Percentiles rank a stretch among this genome's conserved stretches.
These are phyloP conservation scores for Hemicordylus capensis DNA, from an alignment of 2,113 vertebrate species.

Conservation along the genomic window DNA sequence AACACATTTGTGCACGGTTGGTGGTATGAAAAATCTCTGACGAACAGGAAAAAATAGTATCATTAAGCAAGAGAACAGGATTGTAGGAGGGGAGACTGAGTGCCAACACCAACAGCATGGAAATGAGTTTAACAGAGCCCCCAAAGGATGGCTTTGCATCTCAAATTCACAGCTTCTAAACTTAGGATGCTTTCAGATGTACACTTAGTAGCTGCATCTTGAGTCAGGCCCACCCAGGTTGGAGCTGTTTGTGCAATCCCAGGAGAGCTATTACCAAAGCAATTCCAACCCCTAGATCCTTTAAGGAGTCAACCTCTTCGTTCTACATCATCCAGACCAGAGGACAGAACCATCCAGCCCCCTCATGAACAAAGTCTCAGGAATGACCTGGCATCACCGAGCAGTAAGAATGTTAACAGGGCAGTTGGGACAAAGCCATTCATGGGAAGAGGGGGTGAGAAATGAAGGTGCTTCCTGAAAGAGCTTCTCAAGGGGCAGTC, in stretches of 20 bases:
- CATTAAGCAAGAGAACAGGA: background rate
- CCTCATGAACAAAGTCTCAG: background rate
- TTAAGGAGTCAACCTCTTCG: background rate
- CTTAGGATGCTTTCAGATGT: background rate
- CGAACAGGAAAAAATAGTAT: background rate
- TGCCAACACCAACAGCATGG: constrained; percentile 14
- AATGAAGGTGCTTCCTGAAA: background rate
- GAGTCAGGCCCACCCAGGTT: background rate
- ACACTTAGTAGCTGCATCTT: background rate
- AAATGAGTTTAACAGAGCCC: constrained; percentile 2
- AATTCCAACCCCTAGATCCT: background rate
- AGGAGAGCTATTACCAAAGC: background rate
- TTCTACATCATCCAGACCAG: background rate
- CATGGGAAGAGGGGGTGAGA: background rate
- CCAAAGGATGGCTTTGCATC: background rate
- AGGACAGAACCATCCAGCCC: background rate
- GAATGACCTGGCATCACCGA: background rate
- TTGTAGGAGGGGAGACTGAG: background rate
- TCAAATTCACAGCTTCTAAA: constrained; percentile 1
- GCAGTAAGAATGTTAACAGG: too few relatives aligned
- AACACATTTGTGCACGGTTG: constrained; percentile 14
- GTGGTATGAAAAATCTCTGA: background rate
- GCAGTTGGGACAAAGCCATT: background rate
- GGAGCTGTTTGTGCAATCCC: background rate
- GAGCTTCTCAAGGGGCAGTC: background rate